Evolutionary conservation across 2,113 vertebrate species (phyloP), one percentile per base, ranked within the genome.

Genomic region (Gila orcuttii): DNA sequence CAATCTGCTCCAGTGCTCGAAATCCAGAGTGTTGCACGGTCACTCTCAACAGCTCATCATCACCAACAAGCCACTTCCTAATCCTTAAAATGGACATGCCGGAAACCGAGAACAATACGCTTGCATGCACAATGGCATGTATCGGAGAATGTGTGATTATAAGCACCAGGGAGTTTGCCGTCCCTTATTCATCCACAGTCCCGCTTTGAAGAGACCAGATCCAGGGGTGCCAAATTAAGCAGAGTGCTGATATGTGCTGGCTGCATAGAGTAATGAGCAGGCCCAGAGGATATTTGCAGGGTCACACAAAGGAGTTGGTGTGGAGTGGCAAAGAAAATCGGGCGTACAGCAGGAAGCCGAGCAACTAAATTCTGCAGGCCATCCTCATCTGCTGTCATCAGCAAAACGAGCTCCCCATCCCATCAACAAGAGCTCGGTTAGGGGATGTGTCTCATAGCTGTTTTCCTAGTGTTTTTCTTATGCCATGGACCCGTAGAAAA

Each of bases 281-380:
- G 92, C 93, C 94, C 92, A 93, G 93, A 93, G 94, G 95, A 94
- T 94, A 94, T 95, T 94, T 95, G 92, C 91, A 91, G 93, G 94
- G 92, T 94, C 92, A 93, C 93, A 92, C 93, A 90, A 93, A 93
- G 93, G 90, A 94, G 90, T 90, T 93, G 89, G 89, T 90, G 87
- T 85, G 88, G 92, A 88, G 88, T 88, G 62, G 81, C 87, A 59
- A 88, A 92, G 92, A 89, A 94, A 94, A 94, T 93, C 93, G 90
- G 91, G 89, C 90, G 92, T 94, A 91, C 94, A 93, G 92, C 91
- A 87, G 90, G 90, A 92, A 91, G 88, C 91, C 90, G 91, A 85
- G 90, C 88, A 82, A 85, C 87, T 85, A 74, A 87, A 90, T 90
- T 94, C 93, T 94, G 90, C 91, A 89, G 93, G 93, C 92, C 89